A percentile compares a stretch with the other conserved stretches of the same genome.
These are phyloP conservation scores for Uropsilus gracilis DNA, from an alignment of 2,113 vertebrate species.

Conservation along the genomic window DNA sequence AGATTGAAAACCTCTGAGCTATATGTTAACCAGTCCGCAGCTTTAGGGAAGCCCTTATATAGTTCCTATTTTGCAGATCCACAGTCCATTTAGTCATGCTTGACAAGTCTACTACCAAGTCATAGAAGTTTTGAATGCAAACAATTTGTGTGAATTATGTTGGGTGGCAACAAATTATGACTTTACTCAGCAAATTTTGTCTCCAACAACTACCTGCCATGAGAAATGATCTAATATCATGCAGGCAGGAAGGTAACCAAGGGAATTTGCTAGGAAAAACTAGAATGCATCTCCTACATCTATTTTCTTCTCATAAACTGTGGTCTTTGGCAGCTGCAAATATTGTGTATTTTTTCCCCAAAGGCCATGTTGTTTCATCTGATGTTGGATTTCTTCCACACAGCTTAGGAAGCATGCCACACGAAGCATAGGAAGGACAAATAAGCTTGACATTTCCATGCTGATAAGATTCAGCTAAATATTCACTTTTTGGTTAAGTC, in stretches of 20 bases:
- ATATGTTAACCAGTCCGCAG: neutral
- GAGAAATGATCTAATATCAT: constrained; percentile 70
- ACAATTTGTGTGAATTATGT: constrained; percentile 77
- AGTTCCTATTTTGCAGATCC: neutral
- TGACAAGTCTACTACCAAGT: neutral
- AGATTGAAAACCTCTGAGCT: constrained; percentile 34
- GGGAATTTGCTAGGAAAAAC: constrained; percentile 82
- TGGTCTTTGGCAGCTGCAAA: constrained; percentile 66
- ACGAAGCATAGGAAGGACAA: constrained; percentile 77
- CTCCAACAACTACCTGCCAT: constrained; percentile 81
- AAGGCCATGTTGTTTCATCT: constrained; percentile 86
- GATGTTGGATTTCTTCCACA: constrained; percentile 84
- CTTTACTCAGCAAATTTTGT: constrained; percentile 76
- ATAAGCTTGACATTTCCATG: constrained; percentile 86
- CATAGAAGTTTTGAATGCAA: constrained; percentile 70
- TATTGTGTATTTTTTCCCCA: constrained; percentile 62
- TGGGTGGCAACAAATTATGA: constrained; percentile 81
- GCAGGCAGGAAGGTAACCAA: constrained; percentile 78
- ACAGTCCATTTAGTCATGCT: neutral
- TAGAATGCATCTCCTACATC: constrained; percentile 76
- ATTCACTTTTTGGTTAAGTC: constrained; percentile 86
- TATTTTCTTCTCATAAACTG: constrained; percentile 81
- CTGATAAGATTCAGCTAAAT: constrained; percentile 86
- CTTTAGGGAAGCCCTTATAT: neutral
- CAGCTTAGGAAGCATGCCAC: constrained; percentile 83